Base-by-base conservation (phyloP, 35 echinoderm and acorn worm genomes). In the Stichopus chloronotus region DNA sequence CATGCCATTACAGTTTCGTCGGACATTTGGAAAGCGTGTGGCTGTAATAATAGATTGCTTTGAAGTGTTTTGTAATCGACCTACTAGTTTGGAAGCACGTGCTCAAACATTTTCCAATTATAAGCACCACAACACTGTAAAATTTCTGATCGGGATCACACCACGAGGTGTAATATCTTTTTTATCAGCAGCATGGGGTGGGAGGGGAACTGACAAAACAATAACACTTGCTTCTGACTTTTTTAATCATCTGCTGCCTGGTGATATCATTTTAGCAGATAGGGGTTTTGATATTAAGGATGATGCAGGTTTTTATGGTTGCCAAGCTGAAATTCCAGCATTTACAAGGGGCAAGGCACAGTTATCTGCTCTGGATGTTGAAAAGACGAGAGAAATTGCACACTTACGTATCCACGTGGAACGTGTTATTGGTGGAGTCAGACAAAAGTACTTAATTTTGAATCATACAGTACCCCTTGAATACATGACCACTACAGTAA, bases 81-180 rank as follows among this genome's bases (percentile, higher is more conserved):
- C 92, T 25, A 69, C 92, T 22, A 89, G 74, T 78, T 56, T 96
- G 16, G 7, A 74, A 16, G 95, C 95, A 5, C 63, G 92, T n/a
- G 86, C 86, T 71, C 85, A 90, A 16, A 88, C 87, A 17, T 96
- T 74, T 58, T 90, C 84, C 12, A 93, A 90, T 83, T 96, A 96
- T 63, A 93, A 93, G 65, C 95, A 96, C 68, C 87, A 93, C 55
- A 94, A 93, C 24, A 96, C 95, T 84, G 78, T 90, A 5, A 96
- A 93, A 69, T 96, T 93, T 90, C 91, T 96, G 30, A 90, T 95
- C 25, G 92, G 92, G 14, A 96, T 96, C 5, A 93, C 95, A 12
- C 95, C 92, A 68, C 77, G 72, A 52, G 95, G 92, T 8, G 79
- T 72, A 63, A 93, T 94, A 17, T 96, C 79, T 24, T 94, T 85